phyloP scores from a whole-genome alignment of 2,113 vertebrate genomes.

The Rattus norvegicus region DNA sequence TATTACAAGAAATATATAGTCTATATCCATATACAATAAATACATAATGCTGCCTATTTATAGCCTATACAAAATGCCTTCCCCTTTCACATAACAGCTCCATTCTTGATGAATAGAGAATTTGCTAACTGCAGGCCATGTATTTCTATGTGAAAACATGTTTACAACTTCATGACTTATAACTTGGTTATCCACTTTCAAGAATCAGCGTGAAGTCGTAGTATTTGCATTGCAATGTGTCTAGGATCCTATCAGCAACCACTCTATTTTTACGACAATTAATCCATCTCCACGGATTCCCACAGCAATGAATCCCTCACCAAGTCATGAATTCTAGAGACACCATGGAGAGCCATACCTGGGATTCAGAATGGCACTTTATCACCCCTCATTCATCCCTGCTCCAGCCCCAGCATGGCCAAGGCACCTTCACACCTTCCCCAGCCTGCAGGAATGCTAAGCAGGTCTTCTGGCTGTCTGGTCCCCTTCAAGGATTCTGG shows the following conservation, averaged over 20 bases:
- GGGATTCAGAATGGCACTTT: neutral
- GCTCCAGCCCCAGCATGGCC: neutral
- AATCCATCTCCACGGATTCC: neutral
- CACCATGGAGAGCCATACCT: neutral
- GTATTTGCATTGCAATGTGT: neutral
- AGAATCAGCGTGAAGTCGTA: accelerated
- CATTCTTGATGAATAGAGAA: neutral
- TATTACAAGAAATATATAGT: neutral
- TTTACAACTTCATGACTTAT: neutral
- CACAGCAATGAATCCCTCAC: neutral
- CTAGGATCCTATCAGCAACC: neutral
- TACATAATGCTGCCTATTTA: neutral
- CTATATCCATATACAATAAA: neutral
- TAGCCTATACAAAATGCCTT: neutral
- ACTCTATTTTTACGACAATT: neutral
- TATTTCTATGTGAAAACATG: neutral
- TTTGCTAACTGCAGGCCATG: neutral
- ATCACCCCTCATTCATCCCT: neutral
- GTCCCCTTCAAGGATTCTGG: neutral
- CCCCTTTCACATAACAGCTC: neutral
- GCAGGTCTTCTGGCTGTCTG: too few relatives aligned
- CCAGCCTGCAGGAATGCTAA: neutral
- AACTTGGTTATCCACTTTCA: neutral
- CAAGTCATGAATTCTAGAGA: neutral
- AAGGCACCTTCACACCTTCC: accelerated